phyloP scores from a whole-genome alignment of 2,113 vertebrate genomes.

The Excalfactoria chinensis region DNA sequence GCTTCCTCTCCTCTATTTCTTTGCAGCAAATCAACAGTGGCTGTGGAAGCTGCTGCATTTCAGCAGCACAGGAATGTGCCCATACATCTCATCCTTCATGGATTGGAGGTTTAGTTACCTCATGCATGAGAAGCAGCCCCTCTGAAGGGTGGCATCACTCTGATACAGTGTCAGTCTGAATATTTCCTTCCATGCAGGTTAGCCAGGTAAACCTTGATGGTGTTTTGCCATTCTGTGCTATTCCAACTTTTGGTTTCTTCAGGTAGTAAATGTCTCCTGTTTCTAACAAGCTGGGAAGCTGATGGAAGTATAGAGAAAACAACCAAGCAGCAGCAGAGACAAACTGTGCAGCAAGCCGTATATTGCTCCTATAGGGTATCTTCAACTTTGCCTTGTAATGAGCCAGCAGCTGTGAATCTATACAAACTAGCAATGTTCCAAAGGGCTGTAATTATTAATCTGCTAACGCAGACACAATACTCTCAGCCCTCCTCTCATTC shows the following conservation, averaged over 20 bases:
- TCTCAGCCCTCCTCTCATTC: slow-evolving; percentile 43
- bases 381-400: neutral
- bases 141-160: neutral
- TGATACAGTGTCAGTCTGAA: accelerated
- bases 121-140: neutral
- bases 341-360: neutral
- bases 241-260: neutral
- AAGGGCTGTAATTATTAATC: slow-evolving; percentile 42
- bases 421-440: neutral
- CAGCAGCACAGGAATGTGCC: neutral
- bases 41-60: accelerated
- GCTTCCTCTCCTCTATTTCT: neutral
- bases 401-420: slow-evolving; percentile 25
- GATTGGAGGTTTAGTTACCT: neutral
- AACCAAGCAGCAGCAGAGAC: neutral
- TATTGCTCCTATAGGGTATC: neutral
- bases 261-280: slow-evolving; percentile 23
- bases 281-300: slow-evolving; percentile 40
- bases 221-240: accelerated
- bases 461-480: slow-evolving; percentile 37
- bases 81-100: accelerated
- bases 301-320: neutral
- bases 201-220: neutral
- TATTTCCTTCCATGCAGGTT: neutral
- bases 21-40: neutral